phyloP scores from a whole-genome alignment of 2,797 vertebrate species.

The Galago senegalensis region DNA sequence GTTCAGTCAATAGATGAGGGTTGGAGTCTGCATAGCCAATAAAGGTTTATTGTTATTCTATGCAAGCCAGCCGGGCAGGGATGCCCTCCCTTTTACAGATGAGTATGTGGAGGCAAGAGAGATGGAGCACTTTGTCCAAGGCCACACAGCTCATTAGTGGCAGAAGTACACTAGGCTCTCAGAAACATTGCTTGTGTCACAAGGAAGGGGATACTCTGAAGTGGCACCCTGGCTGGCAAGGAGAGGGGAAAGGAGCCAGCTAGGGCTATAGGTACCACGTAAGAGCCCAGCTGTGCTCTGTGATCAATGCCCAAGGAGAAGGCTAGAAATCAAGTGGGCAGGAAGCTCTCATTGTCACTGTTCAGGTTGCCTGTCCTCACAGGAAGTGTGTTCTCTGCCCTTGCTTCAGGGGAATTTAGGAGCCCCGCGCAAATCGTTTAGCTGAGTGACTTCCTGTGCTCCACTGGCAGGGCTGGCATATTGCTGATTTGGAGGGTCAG shows the following conservation, averaged over 20 bases:
- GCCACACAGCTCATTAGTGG: not conserved
- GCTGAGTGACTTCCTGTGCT: slow-evolving; percentile 24
- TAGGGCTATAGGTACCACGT: not conserved
- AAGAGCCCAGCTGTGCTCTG: not conserved
- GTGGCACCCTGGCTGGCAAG: not conserved
- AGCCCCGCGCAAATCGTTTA: not conserved
- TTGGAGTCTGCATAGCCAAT: not conserved
- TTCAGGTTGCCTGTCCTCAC: not conserved
- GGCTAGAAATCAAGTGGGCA: not conserved
- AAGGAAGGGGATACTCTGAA: not conserved
- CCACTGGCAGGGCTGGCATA: not conserved
- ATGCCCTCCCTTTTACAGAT: not conserved
- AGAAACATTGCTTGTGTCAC: not conserved
- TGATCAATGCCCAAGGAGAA: not conserved
- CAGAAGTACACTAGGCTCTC: not conserved
- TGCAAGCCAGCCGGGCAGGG: not conserved
- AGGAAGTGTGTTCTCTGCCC: slow-evolving; percentile 55
- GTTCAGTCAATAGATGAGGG: not conserved
- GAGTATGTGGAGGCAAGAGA: not conserved
- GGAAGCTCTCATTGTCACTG: not conserved
- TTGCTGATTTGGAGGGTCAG: not conserved
- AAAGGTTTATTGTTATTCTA: not conserved
- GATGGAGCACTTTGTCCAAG: not conserved
- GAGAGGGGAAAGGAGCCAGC: not conserved
- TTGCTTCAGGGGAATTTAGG: slow-evolving; percentile 39